Base-by-base conservation (phyloP, 2,888 invertebrate genomes). In the Heliconius cydno region DNA sequence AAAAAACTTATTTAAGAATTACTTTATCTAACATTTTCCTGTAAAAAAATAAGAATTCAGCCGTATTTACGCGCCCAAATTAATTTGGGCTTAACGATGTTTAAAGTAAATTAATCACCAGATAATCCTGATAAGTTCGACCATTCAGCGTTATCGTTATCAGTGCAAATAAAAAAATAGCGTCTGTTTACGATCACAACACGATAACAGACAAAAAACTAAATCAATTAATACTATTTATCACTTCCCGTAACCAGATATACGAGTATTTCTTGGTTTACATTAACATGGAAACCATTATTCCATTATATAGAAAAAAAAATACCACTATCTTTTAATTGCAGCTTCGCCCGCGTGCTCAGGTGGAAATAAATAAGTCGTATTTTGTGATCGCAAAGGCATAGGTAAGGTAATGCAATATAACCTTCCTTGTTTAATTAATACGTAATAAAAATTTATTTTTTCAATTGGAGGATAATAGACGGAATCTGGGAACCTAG, bases 111-210 rank as follows among this genome's bases (percentile, higher is more conserved):
- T 79, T 76, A 79, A 66, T 75, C 75, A 63, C 25, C 46, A n/a
- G 74, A 52, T 80, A 74, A 80, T 78, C 74, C 74, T 10, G 38
- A 78, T 77, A 80, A 70, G n/a, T 67, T 41, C 57, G 38, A 75
- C 65, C 73, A 80, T 72, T 73, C 76, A 52, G 30, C 15, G 38
- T 71, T 79, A 79, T 79, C 78, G 63, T 15, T 76, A 78, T 78
- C 76, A 60, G 65, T 65, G 68, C 78, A 79, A 81, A 81, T 79
- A 81, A 72, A 72, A 79, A 79, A 66, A 75, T 19, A 73, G 63
- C 63, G 70, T 77, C 38, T 68, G 30, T 77, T 68, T 67, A 70
- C 77, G 77, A 80, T 73, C 34, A 76, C 22, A 28, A 60, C 60
- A 66, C 30, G 78, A 78, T 76, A 78, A 46, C 52, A 3, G 41